phyloP scores from a whole-genome alignment of 2,888 invertebrate species.

The Gnatocerus cornutus region DNA sequence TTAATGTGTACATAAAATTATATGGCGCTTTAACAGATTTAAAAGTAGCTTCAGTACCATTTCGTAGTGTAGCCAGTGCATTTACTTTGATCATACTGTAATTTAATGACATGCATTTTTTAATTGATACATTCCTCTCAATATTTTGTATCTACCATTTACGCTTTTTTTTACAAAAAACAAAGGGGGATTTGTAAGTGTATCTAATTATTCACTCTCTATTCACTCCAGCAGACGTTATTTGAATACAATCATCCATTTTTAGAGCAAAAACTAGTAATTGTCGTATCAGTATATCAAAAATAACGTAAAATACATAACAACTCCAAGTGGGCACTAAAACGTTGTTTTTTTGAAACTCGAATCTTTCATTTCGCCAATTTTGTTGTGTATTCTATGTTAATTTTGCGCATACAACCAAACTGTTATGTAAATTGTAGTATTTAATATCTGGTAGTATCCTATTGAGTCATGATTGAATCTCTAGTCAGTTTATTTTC shows the following conservation, averaged over 20 bases:
- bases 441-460: slow-evolving; percentile 65
- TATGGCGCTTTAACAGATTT: slow-evolving; percentile 64
- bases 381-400: slow-evolving; percentile 57
- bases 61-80: slow-evolving; percentile 60
- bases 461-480: slow-evolving; percentile 53
- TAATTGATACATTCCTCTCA: slow-evolving; percentile 64
- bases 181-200: slow-evolving; percentile 37
- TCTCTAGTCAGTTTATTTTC: slow-evolving; percentile 52
- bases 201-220: slow-evolving; percentile 42
- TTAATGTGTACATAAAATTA: slow-evolving; percentile 66
- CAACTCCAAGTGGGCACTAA: slow-evolving; percentile 36
- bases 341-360: slow-evolving; percentile 15
- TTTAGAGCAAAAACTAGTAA: slow-evolving; percentile 57
- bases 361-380: slow-evolving; percentile 21
- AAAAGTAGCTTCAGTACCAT: slow-evolving; percentile 64
- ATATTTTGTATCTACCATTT: slow-evolving; percentile 52
- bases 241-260: slow-evolving; percentile 60
- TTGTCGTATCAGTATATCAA: slow-evolving; percentile 55
- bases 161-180: slow-evolving; percentile 45
- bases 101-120: slow-evolving; percentile 60
- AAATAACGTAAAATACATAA: slow-evolving; percentile 58
- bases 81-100: slow-evolving; percentile 54
- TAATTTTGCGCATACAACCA: slow-evolving; percentile 60
- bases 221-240: slow-evolving; percentile 44
- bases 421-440: slow-evolving; percentile 66